Evolutionary conservation across 53 echinoderm and acorn worm genomes (phyloP), one percentile per base, ranked within the genome.

Genomic region (Apostichopus leukothele): DNA sequence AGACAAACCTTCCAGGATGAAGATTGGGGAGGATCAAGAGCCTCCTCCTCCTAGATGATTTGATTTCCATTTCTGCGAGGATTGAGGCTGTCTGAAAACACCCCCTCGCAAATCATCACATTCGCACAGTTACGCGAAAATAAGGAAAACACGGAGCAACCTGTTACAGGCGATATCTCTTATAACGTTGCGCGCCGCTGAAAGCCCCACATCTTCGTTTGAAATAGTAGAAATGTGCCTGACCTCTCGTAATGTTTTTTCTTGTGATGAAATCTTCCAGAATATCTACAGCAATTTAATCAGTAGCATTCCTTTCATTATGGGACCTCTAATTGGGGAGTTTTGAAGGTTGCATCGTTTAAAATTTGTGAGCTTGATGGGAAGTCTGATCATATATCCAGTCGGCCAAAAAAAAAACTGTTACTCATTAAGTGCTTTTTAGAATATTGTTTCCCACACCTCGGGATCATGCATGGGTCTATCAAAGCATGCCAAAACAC

Each of bases 261-360:
- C 71, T 71, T 18, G 71, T 71, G 71, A 18, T 71, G 71, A 71
- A 71, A 71, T 71, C 71, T 71, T 16, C n/a, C 71, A 71, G 39
- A 71, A 71, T 71, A 71, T 71, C 71, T 39, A 39, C 71, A 13
- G 71, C 71, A 71, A 71, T 71, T 71, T 71, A 71, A 71, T 71
- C 71, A 71, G 71, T 71, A 71, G 16, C 71, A 71, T 71, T 71
- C 71, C 71, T 71, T 71, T 71, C 71, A 71, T 71, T 71, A 71
- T 71, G 71, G 71, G 71, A 71, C 71, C 71, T 18, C 71, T 71
- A 71, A 71, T 71, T 71, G 71, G 71, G 71, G 71, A 71, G 71
- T 71, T 19, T 71, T 71, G n/a, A 71, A 71, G 71, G 71, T 71
- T 71, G 71, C 18, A 18, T 71, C 71, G 18, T 71, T 71, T 71